Evolutionary conservation across 2,113 vertebrate genomes (phyloP).

Genomic region (Formicarius rufipectus): DNA sequence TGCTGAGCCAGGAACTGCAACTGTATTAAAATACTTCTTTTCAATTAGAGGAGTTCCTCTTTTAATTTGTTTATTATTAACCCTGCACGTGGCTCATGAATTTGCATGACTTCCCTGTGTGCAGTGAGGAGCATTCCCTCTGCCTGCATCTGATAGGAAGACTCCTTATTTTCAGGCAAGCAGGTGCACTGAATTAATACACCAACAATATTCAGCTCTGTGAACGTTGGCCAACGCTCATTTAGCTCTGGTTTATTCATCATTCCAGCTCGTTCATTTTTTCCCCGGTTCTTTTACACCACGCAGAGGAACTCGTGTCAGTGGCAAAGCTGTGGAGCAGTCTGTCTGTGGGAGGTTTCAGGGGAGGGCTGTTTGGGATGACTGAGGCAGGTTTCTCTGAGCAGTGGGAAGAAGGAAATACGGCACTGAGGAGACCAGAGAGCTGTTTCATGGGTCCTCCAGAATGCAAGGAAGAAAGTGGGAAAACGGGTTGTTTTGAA

Average conservation of each 20-base stretch:
- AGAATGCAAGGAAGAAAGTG: neutral
- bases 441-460: neutral
- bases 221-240: neutral
- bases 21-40: neutral
- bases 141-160: neutral
- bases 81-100: neutral
- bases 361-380: neutral
- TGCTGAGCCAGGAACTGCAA: neutral
- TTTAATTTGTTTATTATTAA: constrained; percentile 60
- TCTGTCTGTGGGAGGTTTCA: constrained; percentile 24
- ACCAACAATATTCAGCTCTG: neutral
- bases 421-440: neutral
- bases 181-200: constrained; percentile 20
- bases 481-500: neutral
- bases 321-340: neutral
- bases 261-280: neutral
- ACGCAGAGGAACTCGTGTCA: neutral
- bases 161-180: neutral
- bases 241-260: constrained; percentile 1
- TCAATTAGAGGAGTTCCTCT: constrained; percentile 24
- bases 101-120: neutral
- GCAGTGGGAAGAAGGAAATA: neutral
- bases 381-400: neutral
- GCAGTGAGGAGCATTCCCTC: neutral
- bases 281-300: neutral